phyloP scores from a whole-genome alignment of 2,113 vertebrate species.

The Microcebus murinus region DNA sequence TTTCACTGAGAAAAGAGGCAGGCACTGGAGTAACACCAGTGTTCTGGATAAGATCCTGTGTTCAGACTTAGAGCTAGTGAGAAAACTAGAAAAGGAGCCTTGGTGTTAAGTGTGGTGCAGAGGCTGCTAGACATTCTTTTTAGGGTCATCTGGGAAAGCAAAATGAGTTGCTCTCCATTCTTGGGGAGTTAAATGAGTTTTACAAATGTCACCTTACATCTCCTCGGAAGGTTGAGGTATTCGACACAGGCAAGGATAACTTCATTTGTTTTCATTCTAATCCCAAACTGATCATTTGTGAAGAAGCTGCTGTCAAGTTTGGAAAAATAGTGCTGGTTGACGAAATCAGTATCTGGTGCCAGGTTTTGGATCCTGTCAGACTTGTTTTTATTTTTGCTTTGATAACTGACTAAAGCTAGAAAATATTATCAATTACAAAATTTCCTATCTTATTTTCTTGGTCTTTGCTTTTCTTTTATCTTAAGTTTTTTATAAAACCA shows the following conservation, averaged over 20 bases:
- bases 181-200: background rate
- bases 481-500: background rate
- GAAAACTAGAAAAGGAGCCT: background rate
- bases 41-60: background rate
- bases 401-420: slow-evolving; percentile 21
- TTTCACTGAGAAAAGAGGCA: background rate
- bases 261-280: background rate
- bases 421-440: background rate
- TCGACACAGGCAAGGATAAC: background rate
- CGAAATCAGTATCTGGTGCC: background rate
- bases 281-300: background rate
- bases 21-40: background rate
- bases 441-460: background rate
- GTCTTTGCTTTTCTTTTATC: background rate
- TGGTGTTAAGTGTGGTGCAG: background rate
- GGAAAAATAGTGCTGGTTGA: background rate
- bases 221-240: background rate
- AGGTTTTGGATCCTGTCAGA: background rate
- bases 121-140: background rate
- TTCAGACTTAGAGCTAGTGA: background rate
- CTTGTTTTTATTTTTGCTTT: slow-evolving; percentile 29
- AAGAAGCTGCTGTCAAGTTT: background rate
- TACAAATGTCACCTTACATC: background rate
- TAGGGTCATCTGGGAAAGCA: background rate
- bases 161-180: background rate